Evolutionary conservation across 1,140 invertebrate genomes (phyloP), one percentile per base, ranked within the genome.

Genomic region (Euura saliciscinereae): DNA sequence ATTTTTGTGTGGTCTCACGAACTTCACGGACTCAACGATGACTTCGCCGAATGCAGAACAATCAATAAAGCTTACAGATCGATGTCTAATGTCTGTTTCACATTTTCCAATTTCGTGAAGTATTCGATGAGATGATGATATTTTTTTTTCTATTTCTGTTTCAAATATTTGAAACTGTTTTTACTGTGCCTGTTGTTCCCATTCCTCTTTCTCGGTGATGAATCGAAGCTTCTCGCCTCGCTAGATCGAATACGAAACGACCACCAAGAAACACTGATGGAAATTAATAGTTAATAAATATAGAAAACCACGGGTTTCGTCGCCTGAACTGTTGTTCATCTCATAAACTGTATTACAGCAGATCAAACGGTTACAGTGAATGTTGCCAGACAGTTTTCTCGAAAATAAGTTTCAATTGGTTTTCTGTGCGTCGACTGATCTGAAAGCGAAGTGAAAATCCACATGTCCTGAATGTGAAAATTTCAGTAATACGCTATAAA

Each of bases 61-160:
- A 28, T 28, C 28, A 28, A 28, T 28, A 1, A 28, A 28, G 28
- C 28, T 28, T 28, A 28, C 28, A 28, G 28, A 28, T 28, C 28
- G 51, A 59, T 59, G 10, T 59, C 13, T 59, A 59, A 6, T n/a
- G 51, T 59, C 51, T 59, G 8, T 11, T 59, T 59, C 13, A 11
- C 51, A n/a, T 59, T n/a, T 59, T 59, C 51, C 51, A 59, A 11
- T 59, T 59, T n/a, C 51, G 51, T 59, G 51, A 59, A 59, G 51
- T 28, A 28, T 28, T 28, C 28, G 28, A 28, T 28, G 28, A 28
- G 28, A 28, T 28, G 28, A 28, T 28, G 28, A 1, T 28, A n/a
- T 28, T 28, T 28, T 28, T 28, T 28, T n/a, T n/a, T 59, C 51
- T 59, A 59, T 59, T 59, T 59, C 13, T n/a, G 51, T 59, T 59